Evolutionary conservation across 1,140 invertebrate species (phyloP), one percentile per base, ranked within the genome.

Genomic region (Scaptomyza pallida): DNA sequence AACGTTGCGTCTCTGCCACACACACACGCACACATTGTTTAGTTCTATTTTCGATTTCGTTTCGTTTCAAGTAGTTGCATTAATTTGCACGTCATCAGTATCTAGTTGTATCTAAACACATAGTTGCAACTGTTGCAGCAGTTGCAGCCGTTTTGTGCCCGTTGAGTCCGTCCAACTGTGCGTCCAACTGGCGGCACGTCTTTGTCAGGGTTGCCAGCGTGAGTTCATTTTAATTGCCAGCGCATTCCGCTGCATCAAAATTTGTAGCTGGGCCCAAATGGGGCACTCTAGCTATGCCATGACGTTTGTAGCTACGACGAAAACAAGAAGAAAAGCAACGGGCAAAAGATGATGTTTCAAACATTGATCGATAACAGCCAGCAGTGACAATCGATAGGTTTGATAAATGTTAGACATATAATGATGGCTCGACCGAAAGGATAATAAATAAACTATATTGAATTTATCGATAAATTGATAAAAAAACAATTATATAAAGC

Each of bases 191-290:
- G 59, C 48, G 78, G 73, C 78, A 82, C 75, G 76, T 83, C 83
- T 77, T 85, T 86, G 77, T 85, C 81, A 85, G 82, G 82, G 81
- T 86, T 85, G 81, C 81, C 81, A 85, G 81, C 81, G 77, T 86
- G 81, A 85, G 81, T 85, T 85, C 81, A 86, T 86, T 85, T 85
- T 85, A 85, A 85, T 85, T 85, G 81, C 77, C 77, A 80, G 57
- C 81, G 45, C 81, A 85, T 85, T 85, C 81, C 81, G 63, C 23
- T 50, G 67, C 41, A 33, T n/a, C 16, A 37, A 17, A 55, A n/a
- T n/a, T 21, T 2, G 13, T 6, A 23, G 64, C 26, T 41, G 23
- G 33, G 52, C 67, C 59, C 60, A 63, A 8, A 55, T 50, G 44
- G 51, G 60, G 67, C 60, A 63, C 55, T 69, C 59, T 41, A 69